Base-by-base conservation (phyloP, 2,797 vertebrate genomes). In the Cossypha niveicapilla region DNA sequence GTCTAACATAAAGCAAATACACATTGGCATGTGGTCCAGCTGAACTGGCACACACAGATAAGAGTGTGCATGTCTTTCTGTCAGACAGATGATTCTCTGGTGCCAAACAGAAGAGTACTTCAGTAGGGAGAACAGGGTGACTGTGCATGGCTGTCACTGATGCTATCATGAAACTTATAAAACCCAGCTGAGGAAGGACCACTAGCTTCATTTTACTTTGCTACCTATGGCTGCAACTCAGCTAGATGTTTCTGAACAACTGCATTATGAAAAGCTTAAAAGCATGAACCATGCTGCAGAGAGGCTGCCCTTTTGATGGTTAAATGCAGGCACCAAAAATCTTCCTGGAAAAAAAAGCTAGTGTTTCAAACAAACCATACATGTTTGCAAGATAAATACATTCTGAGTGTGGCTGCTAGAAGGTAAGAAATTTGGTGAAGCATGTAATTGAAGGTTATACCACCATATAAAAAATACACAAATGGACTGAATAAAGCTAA, bases 101-200 rank as follows among this genome's bases (percentile, higher is more conserved):
- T 57, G 45, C n/a, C 51, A 67, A 71, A 71, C 10, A n/a, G 8
- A 50, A 32, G 10, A 83, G 25, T 27, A 44, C 24, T 90, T 75
- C n/a, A 66, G 41, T 0, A 41, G 25, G n/a, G 35, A 93, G 32
- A 88, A 72, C 0, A 78, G 22, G 42, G 13, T 6, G 8, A 66
- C 63, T 22, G 10, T 39, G 39, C 28, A 34, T 1, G 4, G 19
- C 18, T 65, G 45, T 57, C 71, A 80, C 35, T 0, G 0, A 48
- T 19, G 23, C 7, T 11, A n/a, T 22, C 41, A 42, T 17, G 22
- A 86, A 79, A 74, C 34, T 76, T 88, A 60, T 13, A 92, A 91
- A 71, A 70, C 28, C 13, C 34, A 74, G 18, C 37, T 76, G 37
- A 94, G 57, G 53, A 65, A 35, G 21, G 24, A 56, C 21, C 30